A percentile compares a stretch with the other conserved stretches of the same genome.
These are phyloP conservation scores for Gymnocypris eckloni DNA, from an alignment of 2,797 vertebrate species.

Conservation along the genomic window DNA sequence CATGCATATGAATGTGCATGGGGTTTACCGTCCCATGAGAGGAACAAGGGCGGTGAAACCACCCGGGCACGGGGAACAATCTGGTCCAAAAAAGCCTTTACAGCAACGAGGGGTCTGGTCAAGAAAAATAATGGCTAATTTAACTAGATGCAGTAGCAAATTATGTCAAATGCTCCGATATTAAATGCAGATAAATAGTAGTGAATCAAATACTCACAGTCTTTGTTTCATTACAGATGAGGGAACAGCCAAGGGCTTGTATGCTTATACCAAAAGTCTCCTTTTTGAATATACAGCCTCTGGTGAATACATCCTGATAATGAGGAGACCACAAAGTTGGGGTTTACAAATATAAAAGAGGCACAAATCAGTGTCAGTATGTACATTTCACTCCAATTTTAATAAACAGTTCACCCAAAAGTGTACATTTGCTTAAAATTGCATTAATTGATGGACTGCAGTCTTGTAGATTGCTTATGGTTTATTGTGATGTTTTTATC, in stretches of 20 bases:
- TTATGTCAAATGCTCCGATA: background rate
- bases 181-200: background rate
- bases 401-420: background rate
- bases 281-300: conserved; percentile 39
- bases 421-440: background rate
- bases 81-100: conserved; percentile 88
- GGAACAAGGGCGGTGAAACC: conserved; percentile 84
- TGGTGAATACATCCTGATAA: conserved; percentile 31
- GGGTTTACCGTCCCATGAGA: conserved; percentile 84
- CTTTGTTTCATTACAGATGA: conserved; percentile 55
- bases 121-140: conserved; percentile 34
- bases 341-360: background rate
- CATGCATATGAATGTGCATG: background rate
- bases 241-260: conserved; percentile 49
- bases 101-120: conserved; percentile 86
- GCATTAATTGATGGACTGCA: background rate
- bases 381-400: background rate
- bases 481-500: background rate
- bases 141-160: background rate
- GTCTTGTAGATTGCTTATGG: background rate
- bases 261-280: background rate
- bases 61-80: conserved; percentile 88
- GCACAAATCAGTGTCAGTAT: background rate
- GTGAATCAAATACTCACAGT: conserved; percentile 47
- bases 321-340: background rate